A percentile compares a stretch with the other conserved stretches of the same genome.
Evolutionary conservation across 2,888 invertebrate genomes (phyloP).

Genomic region (Cremastinae sp.): DNA sequence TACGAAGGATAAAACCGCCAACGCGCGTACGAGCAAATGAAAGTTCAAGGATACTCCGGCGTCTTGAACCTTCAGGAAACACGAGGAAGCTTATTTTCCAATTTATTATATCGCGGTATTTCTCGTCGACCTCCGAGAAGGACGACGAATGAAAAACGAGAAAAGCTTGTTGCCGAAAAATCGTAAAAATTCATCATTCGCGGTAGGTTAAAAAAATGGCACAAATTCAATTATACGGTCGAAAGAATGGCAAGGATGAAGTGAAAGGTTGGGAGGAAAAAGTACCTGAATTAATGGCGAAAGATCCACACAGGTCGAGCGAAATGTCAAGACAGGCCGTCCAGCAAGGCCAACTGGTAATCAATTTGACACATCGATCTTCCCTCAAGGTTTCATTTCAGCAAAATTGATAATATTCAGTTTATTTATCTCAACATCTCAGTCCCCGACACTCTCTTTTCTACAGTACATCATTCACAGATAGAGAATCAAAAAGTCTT

Average conservation of each 20-base stretch:
- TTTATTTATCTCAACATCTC: not conserved
- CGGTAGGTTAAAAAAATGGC: conserved; percentile 1
- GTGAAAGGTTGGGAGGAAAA: conserved; percentile 14
- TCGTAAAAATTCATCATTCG: not conserved
- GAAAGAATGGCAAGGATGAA: conserved; percentile 16
- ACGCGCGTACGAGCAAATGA: conserved; percentile 3
- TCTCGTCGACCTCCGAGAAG: conserved; percentile 19
- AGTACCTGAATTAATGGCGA: conserved; percentile 9
- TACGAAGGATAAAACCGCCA: conserved; percentile 7
- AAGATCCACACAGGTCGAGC: conserved; percentile 26
- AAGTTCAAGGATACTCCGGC: conserved; percentile 51
- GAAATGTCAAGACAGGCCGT: conserved; percentile 48
- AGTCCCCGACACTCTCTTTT: not conserved
- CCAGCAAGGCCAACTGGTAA: conserved; percentile 45
- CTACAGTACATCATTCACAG: not conserved
- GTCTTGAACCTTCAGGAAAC: conserved; percentile 42
- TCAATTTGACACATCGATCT: conserved; percentile 26
- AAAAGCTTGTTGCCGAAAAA: not conserved
- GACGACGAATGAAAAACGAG: conserved; percentile 4
- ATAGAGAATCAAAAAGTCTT: too few relatives aligned
- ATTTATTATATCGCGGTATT: conserved; percentile 23
- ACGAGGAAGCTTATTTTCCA: conserved; percentile 10
- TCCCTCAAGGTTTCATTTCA: conserved; percentile 18
- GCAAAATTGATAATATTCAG: not conserved
- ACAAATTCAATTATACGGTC: not conserved